Evolutionary conservation across 2,888 invertebrate genomes (phyloP), one percentile per base, ranked within the genome.

Genomic region (Ectemnius cavifrons): DNA sequence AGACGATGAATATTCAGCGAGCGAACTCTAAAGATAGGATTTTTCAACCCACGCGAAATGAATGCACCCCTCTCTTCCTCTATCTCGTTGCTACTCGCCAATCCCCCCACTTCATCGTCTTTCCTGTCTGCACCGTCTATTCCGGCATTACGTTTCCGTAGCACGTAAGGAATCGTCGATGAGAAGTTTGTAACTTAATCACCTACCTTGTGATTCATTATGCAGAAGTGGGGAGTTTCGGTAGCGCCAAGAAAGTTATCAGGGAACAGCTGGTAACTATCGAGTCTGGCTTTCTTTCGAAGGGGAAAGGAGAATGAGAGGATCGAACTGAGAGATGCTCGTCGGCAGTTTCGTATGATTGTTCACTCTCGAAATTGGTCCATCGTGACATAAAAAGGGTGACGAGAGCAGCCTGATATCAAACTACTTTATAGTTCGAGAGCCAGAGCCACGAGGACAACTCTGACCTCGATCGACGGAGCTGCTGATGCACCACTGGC

Each of bases 381-480:
- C 83, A 81, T 63, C 78, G 80, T 79, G 80, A 79, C 61, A 63
- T 45, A 67, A 73, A 84, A 84, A 81, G 85, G 85, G 78, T 79
- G 84, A 84, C 77, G 80, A 80, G 83, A 64, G 77, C 23, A 66
- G 67, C 71, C 65, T 63, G 67, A 60, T 82, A 76, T 79, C 81
- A 69, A 75, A 77, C 60, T n/a, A 71, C 52, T 76, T 73, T 74
- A 71, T 69, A 71, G 74, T 84, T 83, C 78, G 37, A 37, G 37
- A 11, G 78, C 79, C 70, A 67, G 79, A 71, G 57, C 75, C 76
- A 78, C 78, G 79, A 79, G 83, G 86, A 87, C 85, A 88, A 86
- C 87, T 88, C 87, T 89, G 89, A 89, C 89, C 89, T 84, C 85
- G 82, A 89, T 89, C 81, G 82, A 80, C 80, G 80, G 84, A 84